Evolutionary conservation across 2,113 vertebrate species (phyloP).

Genomic region (Dicrurus megarhynchus): DNA sequence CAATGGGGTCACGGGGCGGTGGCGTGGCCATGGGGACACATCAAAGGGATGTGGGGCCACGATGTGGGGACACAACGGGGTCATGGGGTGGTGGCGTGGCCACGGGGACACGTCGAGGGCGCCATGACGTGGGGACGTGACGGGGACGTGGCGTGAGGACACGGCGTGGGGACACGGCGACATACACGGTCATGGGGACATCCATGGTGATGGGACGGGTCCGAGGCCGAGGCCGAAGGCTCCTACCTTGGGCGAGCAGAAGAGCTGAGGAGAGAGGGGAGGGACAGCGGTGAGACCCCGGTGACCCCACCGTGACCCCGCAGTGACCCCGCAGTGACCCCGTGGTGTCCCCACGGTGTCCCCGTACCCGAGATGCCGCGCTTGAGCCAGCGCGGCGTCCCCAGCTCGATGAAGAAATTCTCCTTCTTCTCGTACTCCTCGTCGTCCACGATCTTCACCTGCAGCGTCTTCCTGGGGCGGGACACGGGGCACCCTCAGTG

Average conservation of each 20-base stretch:
- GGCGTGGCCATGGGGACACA: too few species aligned
- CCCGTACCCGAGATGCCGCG: not conserved
- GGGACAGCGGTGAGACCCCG: not conserved
- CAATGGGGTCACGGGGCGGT: too few species aligned
- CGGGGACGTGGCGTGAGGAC: not conserved
- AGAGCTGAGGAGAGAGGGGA: not conserved
- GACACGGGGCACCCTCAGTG: not conserved
- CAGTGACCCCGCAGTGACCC: fast-evolving
- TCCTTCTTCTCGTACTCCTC: conserved; percentile 6
- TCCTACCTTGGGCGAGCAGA: not conserved
- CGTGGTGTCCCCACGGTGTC: fast-evolving
- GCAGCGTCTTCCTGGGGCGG: not conserved
- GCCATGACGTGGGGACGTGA: fast-evolving
- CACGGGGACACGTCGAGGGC: not conserved
- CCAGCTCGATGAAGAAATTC: not conserved
- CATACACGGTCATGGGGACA: not conserved
- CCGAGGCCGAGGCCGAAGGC: not conserved
- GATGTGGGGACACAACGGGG: not conserved
- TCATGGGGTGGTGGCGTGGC: not conserved
- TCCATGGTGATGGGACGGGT: not conserved
- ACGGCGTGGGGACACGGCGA: not conserved
- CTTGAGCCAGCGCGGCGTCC: not conserved
- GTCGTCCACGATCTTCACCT: not conserved
- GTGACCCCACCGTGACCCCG: fast-evolving
- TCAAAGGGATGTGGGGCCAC: too few species aligned